phyloP scores from a whole-genome alignment of 1,140 invertebrate species.

The Cydia pomonella region DNA sequence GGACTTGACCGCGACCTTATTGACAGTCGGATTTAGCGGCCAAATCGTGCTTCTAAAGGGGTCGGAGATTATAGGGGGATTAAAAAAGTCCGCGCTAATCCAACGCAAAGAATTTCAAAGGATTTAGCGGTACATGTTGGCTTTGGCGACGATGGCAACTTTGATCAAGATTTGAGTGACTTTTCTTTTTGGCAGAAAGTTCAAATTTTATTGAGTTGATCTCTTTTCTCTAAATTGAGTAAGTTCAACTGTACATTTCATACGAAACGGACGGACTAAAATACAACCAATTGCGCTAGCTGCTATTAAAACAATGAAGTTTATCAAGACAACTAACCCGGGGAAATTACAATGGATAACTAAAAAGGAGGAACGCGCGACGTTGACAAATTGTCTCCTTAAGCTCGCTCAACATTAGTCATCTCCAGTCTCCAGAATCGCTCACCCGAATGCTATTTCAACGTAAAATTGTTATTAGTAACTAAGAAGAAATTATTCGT shows the following conservation, averaged over 20 bases:
- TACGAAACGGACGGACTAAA: no score
- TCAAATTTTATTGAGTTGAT: no score
- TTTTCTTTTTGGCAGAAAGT: no score
- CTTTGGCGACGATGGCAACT: background rate
- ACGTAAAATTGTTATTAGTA: background rate
- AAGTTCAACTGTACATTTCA: no score
- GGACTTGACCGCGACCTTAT: background rate
- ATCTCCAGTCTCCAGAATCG: background rate
- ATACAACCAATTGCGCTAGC: no score
- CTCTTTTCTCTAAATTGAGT: no score
- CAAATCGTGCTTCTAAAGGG: background rate
- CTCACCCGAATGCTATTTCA: background rate
- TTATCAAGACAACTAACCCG: background rate
- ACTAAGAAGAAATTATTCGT: background rate
- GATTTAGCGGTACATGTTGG: background rate
- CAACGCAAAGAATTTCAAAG: background rate
- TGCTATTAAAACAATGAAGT: no score
- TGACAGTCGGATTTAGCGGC: background rate
- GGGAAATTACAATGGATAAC: conserved; percentile 1
- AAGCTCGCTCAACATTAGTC: conserved; percentile 7
- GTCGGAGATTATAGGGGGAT: conserved; percentile 12
- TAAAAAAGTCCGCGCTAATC: background rate
- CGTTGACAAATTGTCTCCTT: conserved; percentile 13
- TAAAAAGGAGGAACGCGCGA: background rate
- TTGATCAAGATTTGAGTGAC: background rate